These are phyloP conservation scores for Sialis lutaria DNA, from an alignment of 2,888 invertebrate species.

Conservation along the genomic window DNA sequence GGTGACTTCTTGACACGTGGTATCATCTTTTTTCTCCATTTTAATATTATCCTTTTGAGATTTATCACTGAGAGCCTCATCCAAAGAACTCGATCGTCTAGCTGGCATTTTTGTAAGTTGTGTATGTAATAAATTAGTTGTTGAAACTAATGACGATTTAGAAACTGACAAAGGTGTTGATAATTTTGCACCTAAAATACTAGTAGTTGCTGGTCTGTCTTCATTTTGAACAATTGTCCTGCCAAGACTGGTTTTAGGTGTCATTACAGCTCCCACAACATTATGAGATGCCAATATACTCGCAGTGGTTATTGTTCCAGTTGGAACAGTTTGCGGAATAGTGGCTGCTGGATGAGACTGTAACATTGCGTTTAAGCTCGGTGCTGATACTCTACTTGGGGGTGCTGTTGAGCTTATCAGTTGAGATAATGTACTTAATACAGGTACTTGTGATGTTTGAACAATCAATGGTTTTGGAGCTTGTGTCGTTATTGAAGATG, in stretches of 20 bases:
- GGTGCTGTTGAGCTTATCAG: constrained; percentile 1
- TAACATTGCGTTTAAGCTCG: constrained; percentile 26
- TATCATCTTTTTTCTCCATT: constrained; percentile 14
- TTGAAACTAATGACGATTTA: constrained; percentile 21
- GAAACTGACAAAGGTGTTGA: constrained; percentile 18
- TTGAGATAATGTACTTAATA: background rate
- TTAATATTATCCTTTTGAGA: constrained; percentile 7
- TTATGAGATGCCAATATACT: constrained; percentile 23
- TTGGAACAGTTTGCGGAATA: constrained; percentile 21
- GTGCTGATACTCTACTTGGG: constrained; percentile 4
- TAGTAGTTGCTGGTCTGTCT: constrained; percentile 7
- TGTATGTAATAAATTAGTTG: constrained; percentile 34
- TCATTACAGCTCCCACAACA: constrained; percentile 8
- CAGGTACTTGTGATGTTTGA: background rate
- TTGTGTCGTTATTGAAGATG: constrained; percentile 10
- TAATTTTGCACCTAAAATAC: constrained; percentile 28
- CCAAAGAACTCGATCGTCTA: constrained; percentile 36
- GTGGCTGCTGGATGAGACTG: constrained; percentile 27
- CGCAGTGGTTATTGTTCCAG: constrained; percentile 24
- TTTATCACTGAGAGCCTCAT: constrained; percentile 21
- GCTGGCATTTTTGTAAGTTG: constrained; percentile 37
- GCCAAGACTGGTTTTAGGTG: background rate
- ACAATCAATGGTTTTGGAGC: constrained; percentile 4
- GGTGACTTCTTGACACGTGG: constrained; percentile 11
- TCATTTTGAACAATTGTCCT: constrained; percentile 24